Conservation (phyloP, 1,140 invertebrate genomes). For the Cotesia typhae region DNA sequence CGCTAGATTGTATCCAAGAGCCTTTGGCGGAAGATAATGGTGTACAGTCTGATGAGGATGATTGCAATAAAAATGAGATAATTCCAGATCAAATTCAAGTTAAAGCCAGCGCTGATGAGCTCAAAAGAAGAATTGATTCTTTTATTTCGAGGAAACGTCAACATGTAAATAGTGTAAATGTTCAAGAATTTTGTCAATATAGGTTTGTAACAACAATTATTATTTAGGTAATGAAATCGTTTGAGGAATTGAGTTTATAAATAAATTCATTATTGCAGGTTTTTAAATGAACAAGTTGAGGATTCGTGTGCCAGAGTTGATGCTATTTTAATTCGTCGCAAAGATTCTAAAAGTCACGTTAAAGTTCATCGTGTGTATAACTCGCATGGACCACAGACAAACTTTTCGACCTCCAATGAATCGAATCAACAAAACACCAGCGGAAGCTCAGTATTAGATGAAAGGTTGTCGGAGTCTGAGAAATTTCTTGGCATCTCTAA, state of each 20-base stretch:
- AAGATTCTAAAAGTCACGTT: slow-evolving; percentile 75
- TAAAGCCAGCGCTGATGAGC: slow-evolving; percentile 68
- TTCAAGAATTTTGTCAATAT: slow-evolving; percentile 72
- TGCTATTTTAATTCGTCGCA: slow-evolving; percentile 70
- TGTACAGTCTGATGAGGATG: slow-evolving; percentile 24
- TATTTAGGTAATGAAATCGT: neutral
- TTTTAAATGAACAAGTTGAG: slow-evolving; percentile 54
- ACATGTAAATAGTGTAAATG: slow-evolving; percentile 73
- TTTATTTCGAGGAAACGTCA: slow-evolving; percentile 73
- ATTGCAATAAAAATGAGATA: slow-evolving; percentile 49
- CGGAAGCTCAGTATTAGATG: slow-evolving; percentile 63
- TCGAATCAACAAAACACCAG: slow-evolving; percentile 43
- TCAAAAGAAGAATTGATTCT: slow-evolving; percentile 70
- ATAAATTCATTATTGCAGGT: slow-evolving; percentile 43
- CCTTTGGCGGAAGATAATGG: slow-evolving; percentile 18
- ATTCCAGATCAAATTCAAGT: slow-evolving; percentile 70
- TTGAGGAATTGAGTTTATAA: neutral
- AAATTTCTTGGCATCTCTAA: slow-evolving; percentile 66
- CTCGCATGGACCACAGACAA: slow-evolving; percentile 70
- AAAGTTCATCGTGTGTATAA: slow-evolving; percentile 72
- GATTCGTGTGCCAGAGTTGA: slow-evolving; percentile 74
- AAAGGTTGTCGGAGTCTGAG: slow-evolving; percentile 70
- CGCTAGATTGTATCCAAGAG: slow-evolving; percentile 29
- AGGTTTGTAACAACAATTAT: slow-evolving; percentile 41
- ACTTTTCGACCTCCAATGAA: slow-evolving; percentile 39